Evolutionary conservation across 2,888 invertebrate species (phyloP).

Genomic region (Scaptomyza polygonia): DNA sequence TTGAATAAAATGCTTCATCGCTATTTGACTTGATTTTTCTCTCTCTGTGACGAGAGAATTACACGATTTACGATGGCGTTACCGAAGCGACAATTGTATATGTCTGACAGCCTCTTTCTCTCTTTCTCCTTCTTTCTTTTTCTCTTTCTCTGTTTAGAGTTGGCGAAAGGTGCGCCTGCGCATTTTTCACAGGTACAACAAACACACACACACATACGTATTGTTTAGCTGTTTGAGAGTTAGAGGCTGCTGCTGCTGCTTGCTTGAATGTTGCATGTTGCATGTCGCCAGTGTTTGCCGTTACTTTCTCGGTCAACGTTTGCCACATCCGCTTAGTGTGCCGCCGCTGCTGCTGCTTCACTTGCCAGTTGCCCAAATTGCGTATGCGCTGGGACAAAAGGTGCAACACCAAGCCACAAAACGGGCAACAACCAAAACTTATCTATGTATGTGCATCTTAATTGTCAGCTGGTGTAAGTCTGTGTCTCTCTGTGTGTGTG

Average conservation of each 20-base stretch:
- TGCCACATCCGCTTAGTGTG: constrained; percentile 66
- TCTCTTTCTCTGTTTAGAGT: constrained; percentile 3
- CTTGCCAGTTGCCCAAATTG: constrained; percentile 68
- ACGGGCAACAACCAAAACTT: constrained; percentile 26
- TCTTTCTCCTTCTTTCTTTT: constrained; percentile 17
- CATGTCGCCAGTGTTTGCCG: constrained; percentile 63
- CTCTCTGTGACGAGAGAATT: constrained; percentile 43
- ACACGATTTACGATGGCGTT: constrained; percentile 73
- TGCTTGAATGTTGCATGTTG: constrained; percentile 29
- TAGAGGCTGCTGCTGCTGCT: constrained; percentile 17
- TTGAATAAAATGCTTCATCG: too few relatives aligned
- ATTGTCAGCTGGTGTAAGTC: constrained; percentile 74
- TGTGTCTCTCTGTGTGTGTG: constrained; percentile 75
- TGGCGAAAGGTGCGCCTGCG: constrained; percentile 78
- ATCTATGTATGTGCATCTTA: constrained; percentile 80
- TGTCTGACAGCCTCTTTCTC: constrained; percentile 11
- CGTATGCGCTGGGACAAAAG: constrained; percentile 72
- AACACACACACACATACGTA: too few relatives aligned
- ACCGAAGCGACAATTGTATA: constrained; percentile 70
- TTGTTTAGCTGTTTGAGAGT: constrained; percentile 41
- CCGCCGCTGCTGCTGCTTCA: constrained; percentile 14
- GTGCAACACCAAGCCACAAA: constrained; percentile 33
- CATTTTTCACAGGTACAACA: constrained; percentile 58
- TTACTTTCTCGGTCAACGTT: constrained; percentile 63
- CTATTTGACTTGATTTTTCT: not conserved